Evolutionary conservation across 1,140 invertebrate genomes (phyloP).

Genomic region (Monomorium pharaonis): DNA sequence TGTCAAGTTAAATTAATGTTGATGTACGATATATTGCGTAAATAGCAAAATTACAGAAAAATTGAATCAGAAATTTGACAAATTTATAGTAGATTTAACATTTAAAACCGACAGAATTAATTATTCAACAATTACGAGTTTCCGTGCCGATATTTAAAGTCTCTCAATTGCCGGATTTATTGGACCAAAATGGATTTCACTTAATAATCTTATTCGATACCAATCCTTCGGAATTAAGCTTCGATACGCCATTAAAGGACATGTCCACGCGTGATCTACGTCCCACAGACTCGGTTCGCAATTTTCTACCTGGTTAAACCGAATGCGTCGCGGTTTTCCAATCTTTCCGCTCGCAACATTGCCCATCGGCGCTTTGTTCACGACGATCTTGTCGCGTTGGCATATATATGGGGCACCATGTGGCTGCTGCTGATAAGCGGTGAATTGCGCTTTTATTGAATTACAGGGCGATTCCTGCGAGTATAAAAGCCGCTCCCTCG

Average conservation of each 20-base stretch:
- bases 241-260: slow-evolving; percentile 6
- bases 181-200: background rate
- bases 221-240: slow-evolving; percentile 20
- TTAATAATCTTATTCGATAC: background rate
- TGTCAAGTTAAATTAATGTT: background rate
- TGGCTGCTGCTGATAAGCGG: slow-evolving; percentile 82
- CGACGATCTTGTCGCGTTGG: slow-evolving; percentile 69
- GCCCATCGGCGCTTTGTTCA: slow-evolving; percentile 52
- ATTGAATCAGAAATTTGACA: background rate
- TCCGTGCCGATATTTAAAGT: background rate
- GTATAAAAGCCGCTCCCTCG: slow-evolving; percentile 77
- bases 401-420: slow-evolving; percentile 77
- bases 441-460: slow-evolving; percentile 82
- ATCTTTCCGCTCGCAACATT: slow-evolving; percentile 57
- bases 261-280: slow-evolving; percentile 35
- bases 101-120: background rate
- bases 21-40: background rate
- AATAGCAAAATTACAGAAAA: background rate
- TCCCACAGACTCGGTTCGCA: slow-evolving; percentile 34
- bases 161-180: background rate
- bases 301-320: slow-evolving; percentile 73
- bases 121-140: background rate
- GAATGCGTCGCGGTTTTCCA: slow-evolving; percentile 47
- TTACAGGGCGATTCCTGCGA: slow-evolving; percentile 67
- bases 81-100: background rate